A percentile compares a stretch with the other conserved stretches of the same genome.
These are phyloP conservation scores for Etheostoma cragini DNA, from an alignment of 2,113 vertebrate species.

Conservation along the genomic window DNA sequence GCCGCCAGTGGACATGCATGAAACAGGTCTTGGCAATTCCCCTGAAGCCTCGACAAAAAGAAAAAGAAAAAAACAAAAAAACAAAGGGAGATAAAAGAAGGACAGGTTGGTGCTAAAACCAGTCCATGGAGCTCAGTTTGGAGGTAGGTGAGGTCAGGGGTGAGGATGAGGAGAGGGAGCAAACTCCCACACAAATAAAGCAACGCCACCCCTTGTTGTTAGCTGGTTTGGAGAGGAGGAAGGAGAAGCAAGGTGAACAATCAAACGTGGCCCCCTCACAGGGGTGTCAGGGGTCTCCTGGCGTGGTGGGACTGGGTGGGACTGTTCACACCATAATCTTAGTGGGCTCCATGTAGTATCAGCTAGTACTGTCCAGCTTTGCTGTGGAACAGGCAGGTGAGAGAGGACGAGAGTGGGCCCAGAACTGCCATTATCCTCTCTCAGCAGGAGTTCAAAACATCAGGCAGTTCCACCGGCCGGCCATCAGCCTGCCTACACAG, in stretches of 20 bases:
- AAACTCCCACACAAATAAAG: constrained; percentile 50
- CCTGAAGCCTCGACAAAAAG: constrained; percentile 79
- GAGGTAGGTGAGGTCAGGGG: constrained; percentile 44
- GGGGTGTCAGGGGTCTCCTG: constrained; percentile 53
- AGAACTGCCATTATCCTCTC: constrained; percentile 71
- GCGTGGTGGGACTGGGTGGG: constrained; percentile 25
- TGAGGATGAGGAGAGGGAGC: constrained; percentile 51
- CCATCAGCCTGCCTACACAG: constrained; percentile 59
- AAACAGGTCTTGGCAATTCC: constrained; percentile 83
- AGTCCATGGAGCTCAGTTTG: constrained; percentile 47
- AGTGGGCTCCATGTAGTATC: constrained; percentile 8
- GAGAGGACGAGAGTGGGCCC: constrained; percentile 55
- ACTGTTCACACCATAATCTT: constrained; percentile 75
- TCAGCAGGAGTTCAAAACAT: constrained; percentile 43
- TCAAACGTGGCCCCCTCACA: constrained; percentile 34
- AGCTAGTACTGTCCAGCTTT: constrained; percentile 58
- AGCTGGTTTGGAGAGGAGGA: background rate
- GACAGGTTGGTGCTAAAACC: constrained; percentile 71
- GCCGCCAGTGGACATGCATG: constrained; percentile 89
- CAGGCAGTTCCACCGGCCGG: constrained; percentile 42
- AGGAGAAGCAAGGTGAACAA: constrained; percentile 6
- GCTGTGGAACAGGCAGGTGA: constrained; percentile 39
- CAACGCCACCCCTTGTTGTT: constrained; percentile 24
- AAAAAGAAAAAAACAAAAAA: constrained; percentile 76
- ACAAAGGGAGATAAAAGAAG: constrained; percentile 51